Percentiles rank a stretch among this genome's conserved stretches.
phyloP scores from a whole-genome alignment of 1,140 invertebrate species.

The Marisa cornuarietis region DNA sequence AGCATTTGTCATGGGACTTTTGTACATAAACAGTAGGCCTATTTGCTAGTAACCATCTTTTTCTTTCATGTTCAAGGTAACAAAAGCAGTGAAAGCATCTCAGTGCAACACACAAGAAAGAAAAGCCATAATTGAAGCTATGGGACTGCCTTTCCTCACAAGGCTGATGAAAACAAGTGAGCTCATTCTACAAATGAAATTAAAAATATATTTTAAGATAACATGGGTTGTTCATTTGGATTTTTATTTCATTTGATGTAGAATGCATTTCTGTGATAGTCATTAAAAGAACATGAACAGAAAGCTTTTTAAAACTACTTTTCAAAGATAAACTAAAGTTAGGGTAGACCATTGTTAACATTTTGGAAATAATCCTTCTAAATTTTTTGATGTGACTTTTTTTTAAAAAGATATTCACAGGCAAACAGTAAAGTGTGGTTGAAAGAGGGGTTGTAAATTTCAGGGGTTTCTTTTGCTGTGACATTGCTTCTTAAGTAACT shows the following conservation, averaged over 20 bases:
- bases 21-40: neutral
- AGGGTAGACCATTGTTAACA: neutral
- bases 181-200: neutral
- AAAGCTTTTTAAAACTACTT: neutral
- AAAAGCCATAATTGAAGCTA: neutral
- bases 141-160: neutral
- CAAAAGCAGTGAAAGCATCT: neutral
- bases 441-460: no score
- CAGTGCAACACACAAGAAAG: neutral
- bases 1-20: neutral
- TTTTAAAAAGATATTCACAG: no score
- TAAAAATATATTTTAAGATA: neutral
- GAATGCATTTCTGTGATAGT: neutral
- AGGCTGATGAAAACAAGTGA: constrained; percentile 3
- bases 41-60: neutral
- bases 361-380: neutral
- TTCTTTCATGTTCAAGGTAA: neutral
- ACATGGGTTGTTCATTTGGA: neutral
- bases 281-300: neutral
- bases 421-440: no score
- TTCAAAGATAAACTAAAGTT: neutral
- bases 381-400: no score
- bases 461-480: no score
- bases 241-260: neutral
- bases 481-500: neutral